Percentiles rank a stretch among this genome's conserved stretches.
phyloP scores from a whole-genome alignment of 2,888 invertebrate species.

The Ophraella communa region DNA sequence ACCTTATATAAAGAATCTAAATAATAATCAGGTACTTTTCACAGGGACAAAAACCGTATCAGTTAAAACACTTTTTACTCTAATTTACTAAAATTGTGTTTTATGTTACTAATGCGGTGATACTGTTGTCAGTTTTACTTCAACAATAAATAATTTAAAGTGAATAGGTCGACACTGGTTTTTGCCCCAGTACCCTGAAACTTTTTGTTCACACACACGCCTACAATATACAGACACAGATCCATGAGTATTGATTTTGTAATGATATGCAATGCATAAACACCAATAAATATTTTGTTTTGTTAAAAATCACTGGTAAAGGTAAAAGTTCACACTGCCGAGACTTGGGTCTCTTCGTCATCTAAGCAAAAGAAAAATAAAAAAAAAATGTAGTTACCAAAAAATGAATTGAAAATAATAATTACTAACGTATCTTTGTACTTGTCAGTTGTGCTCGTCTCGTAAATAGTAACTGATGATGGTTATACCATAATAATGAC shows the following conservation, averaged over 20 bases:
- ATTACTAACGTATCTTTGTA: slow-evolving; percentile 29
- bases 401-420: slow-evolving; percentile 8
- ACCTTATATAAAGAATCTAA: slow-evolving; percentile 33
- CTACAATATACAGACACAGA: slow-evolving; percentile 46
- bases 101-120: no score
- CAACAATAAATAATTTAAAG: not conserved
- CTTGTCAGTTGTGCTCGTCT: slow-evolving; percentile 36
- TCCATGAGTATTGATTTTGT: slow-evolving; percentile 44
- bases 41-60: slow-evolving; percentile 41
- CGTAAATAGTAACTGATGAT: slow-evolving; percentile 31
- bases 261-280: slow-evolving; percentile 41
- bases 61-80: no score
- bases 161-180: slow-evolving; percentile 11
- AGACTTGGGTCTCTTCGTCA: slow-evolving; percentile 72
- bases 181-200: slow-evolving; percentile 48
- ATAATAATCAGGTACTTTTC: slow-evolving; percentile 49
- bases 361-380: slow-evolving; percentile 61
- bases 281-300: slow-evolving; percentile 43
- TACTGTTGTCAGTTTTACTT: not conserved
- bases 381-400: slow-evolving; percentile 24
- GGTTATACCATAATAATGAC: slow-evolving; percentile 56
- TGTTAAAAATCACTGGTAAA: slow-evolving; percentile 45
- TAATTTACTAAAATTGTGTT: no score
- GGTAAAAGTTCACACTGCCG: slow-evolving; percentile 62
- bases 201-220: slow-evolving; percentile 40